These are phyloP conservation scores for Pterocles burchelli DNA, from an alignment of 2,113 vertebrate genomes.

Conservation along the genomic window DNA sequence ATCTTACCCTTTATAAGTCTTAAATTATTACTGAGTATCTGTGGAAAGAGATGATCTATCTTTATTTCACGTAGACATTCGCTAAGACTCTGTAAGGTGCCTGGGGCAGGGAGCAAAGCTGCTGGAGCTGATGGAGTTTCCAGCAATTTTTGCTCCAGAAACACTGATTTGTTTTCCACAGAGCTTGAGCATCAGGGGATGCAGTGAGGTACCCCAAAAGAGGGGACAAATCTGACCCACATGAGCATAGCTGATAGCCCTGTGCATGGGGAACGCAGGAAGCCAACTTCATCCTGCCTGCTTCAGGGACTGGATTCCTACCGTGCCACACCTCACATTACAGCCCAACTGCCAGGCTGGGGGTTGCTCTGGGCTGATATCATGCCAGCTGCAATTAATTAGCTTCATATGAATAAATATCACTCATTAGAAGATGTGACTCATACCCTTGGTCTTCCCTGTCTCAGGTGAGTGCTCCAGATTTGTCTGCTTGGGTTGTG, in stretches of 20 bases:
- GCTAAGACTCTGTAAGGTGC: background rate
- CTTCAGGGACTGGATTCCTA: background rate
- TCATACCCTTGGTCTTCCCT: background rate
- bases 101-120: conserved; percentile 33
- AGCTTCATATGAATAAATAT: conserved; percentile 13
- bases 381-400: conserved; percentile 18
- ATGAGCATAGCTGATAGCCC: background rate
- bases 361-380: background rate
- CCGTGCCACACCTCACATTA: background rate
- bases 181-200: background rate
- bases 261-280: background rate
- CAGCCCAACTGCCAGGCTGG: background rate
- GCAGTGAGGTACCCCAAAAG: background rate
- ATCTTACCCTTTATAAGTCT: conserved; percentile 38
- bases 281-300: background rate
- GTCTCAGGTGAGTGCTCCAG: background rate
- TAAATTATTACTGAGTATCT: conserved; percentile 54
- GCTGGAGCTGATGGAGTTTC: conserved; percentile 18
- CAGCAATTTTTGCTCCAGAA: conserved; percentile 20
- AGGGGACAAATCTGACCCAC: background rate
- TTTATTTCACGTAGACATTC: conserved; percentile 14
- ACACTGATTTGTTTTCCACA: background rate
- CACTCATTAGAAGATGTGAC: background rate
- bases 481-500: background rate
- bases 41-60: conserved; percentile 19